Conservation (phyloP, 1,140 invertebrate genomes). For the Stegodyphus dumicola region DNA sequence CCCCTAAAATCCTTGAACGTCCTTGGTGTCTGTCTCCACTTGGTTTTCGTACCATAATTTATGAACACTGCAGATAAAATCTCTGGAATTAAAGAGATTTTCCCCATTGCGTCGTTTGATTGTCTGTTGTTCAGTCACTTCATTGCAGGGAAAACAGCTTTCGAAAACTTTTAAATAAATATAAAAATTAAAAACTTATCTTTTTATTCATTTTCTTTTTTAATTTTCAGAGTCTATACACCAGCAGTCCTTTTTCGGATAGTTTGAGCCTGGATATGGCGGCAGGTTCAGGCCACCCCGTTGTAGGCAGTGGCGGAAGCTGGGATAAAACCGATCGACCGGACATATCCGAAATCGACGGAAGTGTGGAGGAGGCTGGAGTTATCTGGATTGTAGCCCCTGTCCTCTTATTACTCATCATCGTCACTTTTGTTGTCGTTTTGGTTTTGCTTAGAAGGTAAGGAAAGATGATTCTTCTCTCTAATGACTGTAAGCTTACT, state of each 20-base stretch:
- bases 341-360: slow-evolving; percentile 59
- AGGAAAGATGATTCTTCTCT: not conserved
- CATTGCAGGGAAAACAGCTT: no score
- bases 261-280: slow-evolving; percentile 79
- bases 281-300: slow-evolving; percentile 56
- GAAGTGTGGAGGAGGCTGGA: slow-evolving; percentile 44
- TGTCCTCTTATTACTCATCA: slow-evolving; percentile 74
- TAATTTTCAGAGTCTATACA: slow-evolving; percentile 81
- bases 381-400: slow-evolving; percentile 74
- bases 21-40: not conserved
- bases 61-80: no score
- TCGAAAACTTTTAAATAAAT: no score
- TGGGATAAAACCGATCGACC: slow-evolving; percentile 54
- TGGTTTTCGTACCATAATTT: not conserved
- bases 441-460: slow-evolving; percentile 48
- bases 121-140: no score
- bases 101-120: no score
- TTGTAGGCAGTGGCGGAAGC: slow-evolving; percentile 31
- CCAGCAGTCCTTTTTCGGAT: slow-evolving; percentile 94
- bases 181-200: not conserved
- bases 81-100: no score
- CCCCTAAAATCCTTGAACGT: slow-evolving; percentile 22
- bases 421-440: slow-evolving; percentile 58
- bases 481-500: no score
- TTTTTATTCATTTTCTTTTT: slow-evolving; percentile 6